Evolutionary conservation across 2,888 invertebrate genomes (phyloP).

Genomic region (Tachina fera): DNA sequence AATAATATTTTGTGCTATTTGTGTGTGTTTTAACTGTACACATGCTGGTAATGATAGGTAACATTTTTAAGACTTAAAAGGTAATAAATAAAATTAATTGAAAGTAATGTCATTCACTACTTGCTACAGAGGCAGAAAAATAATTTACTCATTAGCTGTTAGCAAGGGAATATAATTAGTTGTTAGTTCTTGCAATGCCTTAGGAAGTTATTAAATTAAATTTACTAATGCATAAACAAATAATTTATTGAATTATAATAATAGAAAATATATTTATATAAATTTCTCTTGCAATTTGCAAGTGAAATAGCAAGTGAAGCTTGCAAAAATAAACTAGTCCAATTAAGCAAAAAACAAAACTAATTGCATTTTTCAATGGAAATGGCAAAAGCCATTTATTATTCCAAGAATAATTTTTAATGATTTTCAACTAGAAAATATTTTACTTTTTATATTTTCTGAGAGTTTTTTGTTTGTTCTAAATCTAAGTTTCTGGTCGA

Average conservation of each 20-base stretch:
- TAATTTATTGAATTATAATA: neutral
- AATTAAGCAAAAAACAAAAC: no score
- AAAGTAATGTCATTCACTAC: neutral
- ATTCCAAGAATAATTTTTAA: no score
- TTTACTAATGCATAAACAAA: neutral
- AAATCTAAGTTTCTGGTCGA: no score
- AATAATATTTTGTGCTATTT: neutral
- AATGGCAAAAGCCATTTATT: no score
- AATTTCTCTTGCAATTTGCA: neutral
- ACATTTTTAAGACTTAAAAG: conserved; percentile 17
- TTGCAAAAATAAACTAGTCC: no score
- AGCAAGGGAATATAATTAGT: neutral
- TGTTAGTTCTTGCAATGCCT: neutral
- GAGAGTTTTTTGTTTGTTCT: no score
- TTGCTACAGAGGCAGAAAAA: neutral
- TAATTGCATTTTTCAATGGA: no score
- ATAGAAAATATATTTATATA: neutral
- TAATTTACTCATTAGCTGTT: neutral
- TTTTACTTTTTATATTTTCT: no score
- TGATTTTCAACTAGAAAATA: no score
- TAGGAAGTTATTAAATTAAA: neutral
- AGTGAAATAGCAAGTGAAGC: neutral
- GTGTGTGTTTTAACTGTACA: neutral
- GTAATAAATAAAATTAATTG: conserved; percentile 22
- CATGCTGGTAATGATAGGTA: neutral